Evolutionary conservation across 1,140 invertebrate species (phyloP).

Genomic region (Eciton burchellii): DNA sequence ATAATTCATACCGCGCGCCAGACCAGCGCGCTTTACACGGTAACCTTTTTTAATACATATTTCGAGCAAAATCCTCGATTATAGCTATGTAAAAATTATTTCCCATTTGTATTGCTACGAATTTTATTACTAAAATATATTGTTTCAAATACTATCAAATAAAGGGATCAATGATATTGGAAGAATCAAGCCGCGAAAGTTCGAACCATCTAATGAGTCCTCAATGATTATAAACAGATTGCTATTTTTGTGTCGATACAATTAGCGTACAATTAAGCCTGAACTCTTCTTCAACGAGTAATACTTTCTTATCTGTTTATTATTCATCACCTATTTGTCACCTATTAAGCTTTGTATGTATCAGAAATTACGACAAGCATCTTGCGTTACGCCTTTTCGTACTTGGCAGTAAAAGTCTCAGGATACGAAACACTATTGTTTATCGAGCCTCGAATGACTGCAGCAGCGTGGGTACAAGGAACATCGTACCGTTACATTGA

Average conservation of each 20-base stretch:
- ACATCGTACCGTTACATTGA: not conserved
- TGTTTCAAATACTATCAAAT: not conserved
- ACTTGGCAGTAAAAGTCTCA: not conserved
- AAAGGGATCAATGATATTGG: not conserved
- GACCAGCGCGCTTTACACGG: slow-evolving; percentile 32
- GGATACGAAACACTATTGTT: not conserved
- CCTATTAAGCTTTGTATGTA: no score
- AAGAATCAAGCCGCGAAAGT: not conserved
- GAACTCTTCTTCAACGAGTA: not conserved
- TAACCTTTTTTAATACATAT: slow-evolving; percentile 50
- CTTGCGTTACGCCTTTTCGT: not conserved
- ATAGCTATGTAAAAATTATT: slow-evolving; percentile 40
- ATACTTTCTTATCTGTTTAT: not conserved
- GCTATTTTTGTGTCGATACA: not conserved
- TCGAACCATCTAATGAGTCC: not conserved
- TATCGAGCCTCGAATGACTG: not conserved
- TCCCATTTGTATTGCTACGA: not conserved
- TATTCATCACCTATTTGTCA: not conserved
- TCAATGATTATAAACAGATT: not conserved
- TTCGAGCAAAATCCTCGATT: slow-evolving; percentile 57
- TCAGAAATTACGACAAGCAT: not conserved
- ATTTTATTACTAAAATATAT: slow-evolving; percentile 14
- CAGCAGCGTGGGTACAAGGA: not conserved
- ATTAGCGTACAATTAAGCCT: not conserved
- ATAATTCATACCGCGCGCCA: slow-evolving; percentile 57